Base-by-base conservation (phyloP, 2,113 vertebrate genomes). In the Rhinichthys klamathensis region DNA sequence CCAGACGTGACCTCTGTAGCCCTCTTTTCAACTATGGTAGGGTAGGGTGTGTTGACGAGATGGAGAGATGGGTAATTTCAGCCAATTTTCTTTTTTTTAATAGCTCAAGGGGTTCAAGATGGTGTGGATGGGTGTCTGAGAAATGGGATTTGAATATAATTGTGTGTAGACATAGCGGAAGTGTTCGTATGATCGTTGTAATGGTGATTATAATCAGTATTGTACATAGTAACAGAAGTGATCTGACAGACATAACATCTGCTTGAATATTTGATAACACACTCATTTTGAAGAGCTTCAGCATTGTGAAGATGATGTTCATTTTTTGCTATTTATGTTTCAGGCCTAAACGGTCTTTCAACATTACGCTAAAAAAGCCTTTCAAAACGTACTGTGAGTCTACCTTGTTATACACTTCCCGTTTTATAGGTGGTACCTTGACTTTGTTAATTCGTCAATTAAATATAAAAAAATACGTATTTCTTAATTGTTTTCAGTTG, bases 1-100 rank as follows among this genome's bases (percentile, higher is more conserved):
- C 96, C 96, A 96, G 95, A 96, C 95, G 85, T 93, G 94, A 96
- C 95, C 96, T 92, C 89, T 38, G 91, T 86, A 87, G 92, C 87
- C 88, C 87, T 92, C 88, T 86, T 90, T 92, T 92, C 85, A 89
- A 90, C 92, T 86, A 87, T 72, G 79, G 82, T 78, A 85, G 83
- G 86, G 82, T 15, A 41, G 80, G 70, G 67, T 46, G 74, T 85
- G 73, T 75, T 82, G 23, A 69, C 44, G 88, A 89, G 63, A 83
- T 87, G 56, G 63, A 76, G 84, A 56, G 63, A 27, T 49, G 82
- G 54, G 60, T 32, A 58, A 82, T 74, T 84, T 72, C 41, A 72
- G 86, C 13, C 80, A 51, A 82, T 84, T 87, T 83, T 82, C 69
- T 46, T 54, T 49, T 27, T 79, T 75, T 38, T 85, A 77, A 85